A percentile compares a stretch with the other conserved stretches of the same genome.
Conservation (phyloP, 2,797 vertebrate genomes). For the Tapera naevia region DNA sequence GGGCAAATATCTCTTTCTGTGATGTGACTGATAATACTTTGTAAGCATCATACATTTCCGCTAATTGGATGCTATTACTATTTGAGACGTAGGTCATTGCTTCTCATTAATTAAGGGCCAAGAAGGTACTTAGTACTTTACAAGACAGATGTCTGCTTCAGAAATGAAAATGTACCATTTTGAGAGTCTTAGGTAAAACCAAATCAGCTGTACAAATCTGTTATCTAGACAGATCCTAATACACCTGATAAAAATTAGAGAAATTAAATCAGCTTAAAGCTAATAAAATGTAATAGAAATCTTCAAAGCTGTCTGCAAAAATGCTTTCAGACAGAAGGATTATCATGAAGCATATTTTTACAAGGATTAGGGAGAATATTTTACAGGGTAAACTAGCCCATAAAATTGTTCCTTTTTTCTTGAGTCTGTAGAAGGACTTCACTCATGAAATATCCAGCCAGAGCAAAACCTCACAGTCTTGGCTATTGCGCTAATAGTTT, state of each 20-base stretch:
- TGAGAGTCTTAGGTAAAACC: background rate
- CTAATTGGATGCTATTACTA: conserved; percentile 30
- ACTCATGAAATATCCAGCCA: background rate
- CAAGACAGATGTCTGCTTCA: conserved; percentile 8
- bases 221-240: background rate
- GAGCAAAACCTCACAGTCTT: background rate
- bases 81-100: background rate
- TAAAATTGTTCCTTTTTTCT: background rate
- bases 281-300: conserved; percentile 35
- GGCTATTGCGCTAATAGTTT: background rate
- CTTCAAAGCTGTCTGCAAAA: conserved; percentile 27
- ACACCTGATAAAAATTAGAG: conserved; percentile 16
- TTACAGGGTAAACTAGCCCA: background rate
- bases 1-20: background rate
- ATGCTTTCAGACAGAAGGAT: conserved; percentile 24
- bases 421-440: background rate
- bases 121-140: conserved; percentile 14
- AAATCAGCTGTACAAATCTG: conserved; percentile 13
- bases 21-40: background rate
- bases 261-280: conserved; percentile 16
- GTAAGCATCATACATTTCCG: background rate
- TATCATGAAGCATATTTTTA: conserved; percentile 25
- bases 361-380: conserved; percentile 16
- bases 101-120: conserved; percentile 49
- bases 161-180: conserved; percentile 30